A percentile compares a stretch with the other conserved stretches of the same genome.
Evolutionary conservation across 2,113 vertebrate species (phyloP).

Genomic region (Meleagris gallopavo): DNA sequence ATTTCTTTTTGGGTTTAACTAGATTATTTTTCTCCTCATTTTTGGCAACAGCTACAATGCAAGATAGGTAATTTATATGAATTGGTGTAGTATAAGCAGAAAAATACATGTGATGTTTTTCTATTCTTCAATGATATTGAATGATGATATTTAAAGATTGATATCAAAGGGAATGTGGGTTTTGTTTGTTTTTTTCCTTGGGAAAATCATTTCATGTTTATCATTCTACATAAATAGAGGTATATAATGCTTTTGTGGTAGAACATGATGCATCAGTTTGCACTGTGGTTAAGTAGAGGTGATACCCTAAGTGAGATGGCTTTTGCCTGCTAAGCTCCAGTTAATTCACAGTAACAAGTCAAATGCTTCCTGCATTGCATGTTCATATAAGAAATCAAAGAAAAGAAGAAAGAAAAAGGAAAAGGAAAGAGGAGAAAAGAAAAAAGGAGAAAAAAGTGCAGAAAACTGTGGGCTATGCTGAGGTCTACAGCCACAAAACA

Average conservation of each 20-base stretch:
- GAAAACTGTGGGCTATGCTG: not conserved
- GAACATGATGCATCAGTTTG: not conserved
- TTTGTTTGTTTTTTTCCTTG: not conserved
- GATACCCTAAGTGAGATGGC: not conserved
- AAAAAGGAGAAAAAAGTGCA: not conserved
- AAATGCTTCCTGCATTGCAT: not conserved
- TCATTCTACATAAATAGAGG: not conserved
- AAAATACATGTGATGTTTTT: not conserved
- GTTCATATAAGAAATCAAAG: not conserved
- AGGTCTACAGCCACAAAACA: not conserved
- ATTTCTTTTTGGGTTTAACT: conserved; percentile 15
- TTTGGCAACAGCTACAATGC: not conserved
- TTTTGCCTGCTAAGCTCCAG: not conserved
- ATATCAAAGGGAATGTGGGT: not conserved
- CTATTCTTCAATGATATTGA: not conserved
- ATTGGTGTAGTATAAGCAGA: not conserved
- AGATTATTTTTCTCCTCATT: not conserved
- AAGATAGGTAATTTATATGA: not conserved
- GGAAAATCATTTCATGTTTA: not conserved
- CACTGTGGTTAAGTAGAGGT: not conserved
- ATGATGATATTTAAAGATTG: not conserved
- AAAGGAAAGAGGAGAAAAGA: not conserved
- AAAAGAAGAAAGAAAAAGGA: not conserved
- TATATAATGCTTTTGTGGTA: not conserved
- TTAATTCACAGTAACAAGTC: not conserved